Base-by-base conservation (phyloP, 64 coral and sea anemone genomes). In the Exaiptasia diaphana region DNA sequence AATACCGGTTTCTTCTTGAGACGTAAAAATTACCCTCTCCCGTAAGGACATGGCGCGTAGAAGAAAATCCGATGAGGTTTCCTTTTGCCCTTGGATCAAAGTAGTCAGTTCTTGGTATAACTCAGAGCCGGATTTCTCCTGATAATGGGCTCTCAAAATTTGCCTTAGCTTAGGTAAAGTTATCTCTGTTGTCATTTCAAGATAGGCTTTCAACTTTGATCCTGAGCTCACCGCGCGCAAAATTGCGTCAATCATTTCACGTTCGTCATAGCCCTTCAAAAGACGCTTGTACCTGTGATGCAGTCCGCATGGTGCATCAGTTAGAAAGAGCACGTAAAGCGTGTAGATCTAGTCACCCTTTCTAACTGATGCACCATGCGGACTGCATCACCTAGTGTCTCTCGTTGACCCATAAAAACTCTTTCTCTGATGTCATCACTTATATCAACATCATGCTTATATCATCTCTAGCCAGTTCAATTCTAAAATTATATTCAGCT, bases 41-140 rank as follows among this genome's bases (percentile, higher is more conserved):
- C 73, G 26, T 27, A 87, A 13, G 50, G 67, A 77, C 83, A 87
- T 87, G 21, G 83, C 83, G 11, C 58, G 53, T 15, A 87, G 76
- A 18, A 85, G 50, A 31, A 85, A 85, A 46, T 85, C 82, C 75
- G 61, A 54, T 15, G 82, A 50, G 8, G 67, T 73, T 75, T 74
- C 69, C 11, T 75, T 67, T 27, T 33, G 40, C 27, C 30, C 13
- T 53, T 87, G 44, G 71, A 57, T 77, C 36, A 75, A 46, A 76
- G 14, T 10, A 26, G 73, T 42, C 27, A 87, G 83, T 55, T 87
- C 73, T 74, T 87, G 83, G 20, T 87, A 87, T 24, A 87, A 36
- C 41, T 87, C 44, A 68, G 73, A 77, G 2, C 25, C 83, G 37
- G 83, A 78, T 34, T 78, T 85, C 55, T 85, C 48, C 34, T 75